A percentile compares a stretch with the other conserved stretches of the same genome.
phyloP scores from a whole-genome alignment of 2,888 invertebrate genomes.

The Drosophila kanekoi region DNA sequence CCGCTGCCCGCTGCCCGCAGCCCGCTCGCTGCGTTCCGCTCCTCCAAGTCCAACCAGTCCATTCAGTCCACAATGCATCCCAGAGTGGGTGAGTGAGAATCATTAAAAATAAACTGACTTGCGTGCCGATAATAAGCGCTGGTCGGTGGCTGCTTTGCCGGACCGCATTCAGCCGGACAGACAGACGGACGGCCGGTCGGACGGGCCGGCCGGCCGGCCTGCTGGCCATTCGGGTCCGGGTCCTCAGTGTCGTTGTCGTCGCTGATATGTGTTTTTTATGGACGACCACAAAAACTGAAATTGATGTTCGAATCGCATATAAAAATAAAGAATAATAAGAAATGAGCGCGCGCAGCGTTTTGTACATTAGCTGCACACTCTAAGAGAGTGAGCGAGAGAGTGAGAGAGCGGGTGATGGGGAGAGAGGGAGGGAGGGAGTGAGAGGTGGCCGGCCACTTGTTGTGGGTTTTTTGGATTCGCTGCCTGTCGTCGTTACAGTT shows the following conservation, averaged over 20 bases:
- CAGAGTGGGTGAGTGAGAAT: conserved; percentile 79
- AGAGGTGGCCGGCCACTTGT: conserved; percentile 46
- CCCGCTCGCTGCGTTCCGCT: background rate
- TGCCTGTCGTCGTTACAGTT: conserved; percentile 49
- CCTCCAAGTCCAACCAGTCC: background rate
- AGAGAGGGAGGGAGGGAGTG: background rate
- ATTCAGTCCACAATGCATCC: conserved; percentile 26
- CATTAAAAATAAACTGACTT: conserved; percentile 83
- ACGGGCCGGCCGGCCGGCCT: background rate
- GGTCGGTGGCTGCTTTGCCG: conserved; percentile 38
- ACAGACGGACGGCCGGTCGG: background rate
- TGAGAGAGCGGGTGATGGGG: background rate
- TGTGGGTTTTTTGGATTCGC: conserved; percentile 43
- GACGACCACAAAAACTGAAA: conserved; percentile 79
- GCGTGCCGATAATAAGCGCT: conserved; percentile 82
- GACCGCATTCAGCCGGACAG: conserved; percentile 14
- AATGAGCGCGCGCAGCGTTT: conserved; percentile 79
- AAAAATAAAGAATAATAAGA: conserved; percentile 78
- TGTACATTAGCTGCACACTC: conserved; percentile 64
- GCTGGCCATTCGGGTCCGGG: conserved; percentile 23
- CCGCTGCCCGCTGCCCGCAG: conserved; percentile 15
- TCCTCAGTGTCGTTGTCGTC: conserved; percentile 53
- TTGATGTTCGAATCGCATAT: conserved; percentile 78
- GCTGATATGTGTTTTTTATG: conserved; percentile 79
- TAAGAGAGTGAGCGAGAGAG: conserved; percentile 17